Percentiles rank a stretch among this genome's conserved stretches.
Evolutionary conservation across 1,140 invertebrate genomes (phyloP).

Genomic region (Pararge aegeria): DNA sequence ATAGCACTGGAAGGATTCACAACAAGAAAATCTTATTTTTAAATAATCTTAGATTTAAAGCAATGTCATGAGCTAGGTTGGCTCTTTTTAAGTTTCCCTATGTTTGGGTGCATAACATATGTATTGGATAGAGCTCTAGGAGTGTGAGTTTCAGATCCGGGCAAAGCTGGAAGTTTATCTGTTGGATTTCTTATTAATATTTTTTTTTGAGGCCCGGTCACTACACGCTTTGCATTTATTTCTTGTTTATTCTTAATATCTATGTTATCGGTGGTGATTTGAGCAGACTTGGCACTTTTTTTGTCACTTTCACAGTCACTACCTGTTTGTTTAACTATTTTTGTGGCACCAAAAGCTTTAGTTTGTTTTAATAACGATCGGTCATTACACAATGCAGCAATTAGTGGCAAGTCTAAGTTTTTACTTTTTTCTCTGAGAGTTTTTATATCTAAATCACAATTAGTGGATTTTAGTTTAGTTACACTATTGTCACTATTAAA

Average conservation of each 20-base stretch:
- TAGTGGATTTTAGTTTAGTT: slow-evolving; percentile 57
- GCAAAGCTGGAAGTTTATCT: slow-evolving; percentile 68
- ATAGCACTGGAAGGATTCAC: slow-evolving; percentile 76
- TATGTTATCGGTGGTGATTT: slow-evolving; percentile 70
- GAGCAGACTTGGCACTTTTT: slow-evolving; percentile 57
- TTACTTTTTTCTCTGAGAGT: slow-evolving; percentile 92
- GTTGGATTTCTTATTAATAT: slow-evolving; percentile 66
- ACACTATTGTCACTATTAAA: slow-evolving; percentile 42
- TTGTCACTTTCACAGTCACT: slow-evolving; percentile 73
- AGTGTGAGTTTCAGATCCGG: slow-evolving; percentile 65
- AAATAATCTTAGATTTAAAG: slow-evolving; percentile 9
- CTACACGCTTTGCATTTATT: slow-evolving; percentile 48
- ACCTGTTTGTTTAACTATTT: slow-evolving; percentile 77
- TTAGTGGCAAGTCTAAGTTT: slow-evolving; percentile 92
- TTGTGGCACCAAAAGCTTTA: slow-evolving; percentile 89
- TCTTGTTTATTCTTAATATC: slow-evolving; percentile 69
- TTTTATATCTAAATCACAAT: slow-evolving; percentile 86
- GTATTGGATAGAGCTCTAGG: slow-evolving; percentile 73
- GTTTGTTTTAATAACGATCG: slow-evolving; percentile 91
- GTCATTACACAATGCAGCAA: slow-evolving; percentile 94
- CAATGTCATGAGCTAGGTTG: slow-evolving; percentile 55
- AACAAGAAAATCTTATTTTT: slow-evolving; percentile 26
- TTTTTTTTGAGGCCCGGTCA: slow-evolving; percentile 59
- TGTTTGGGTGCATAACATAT: slow-evolving; percentile 71
- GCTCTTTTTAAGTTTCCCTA: slow-evolving; percentile 64